phyloP scores from a whole-genome alignment of 1,140 invertebrate genomes.

The Parasteatoda tepidariorum region DNA sequence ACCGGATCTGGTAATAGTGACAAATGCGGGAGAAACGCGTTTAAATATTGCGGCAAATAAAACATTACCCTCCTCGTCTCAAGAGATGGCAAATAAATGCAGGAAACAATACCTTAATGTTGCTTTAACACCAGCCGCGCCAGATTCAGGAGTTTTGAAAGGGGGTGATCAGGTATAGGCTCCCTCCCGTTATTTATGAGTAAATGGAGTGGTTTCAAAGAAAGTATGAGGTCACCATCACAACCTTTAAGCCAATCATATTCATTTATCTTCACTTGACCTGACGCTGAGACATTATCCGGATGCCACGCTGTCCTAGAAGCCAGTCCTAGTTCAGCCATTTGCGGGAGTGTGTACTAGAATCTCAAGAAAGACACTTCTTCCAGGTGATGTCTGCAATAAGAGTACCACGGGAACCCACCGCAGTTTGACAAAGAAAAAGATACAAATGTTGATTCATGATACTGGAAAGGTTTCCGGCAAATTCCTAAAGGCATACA shows the following conservation, averaged over 20 bases:
- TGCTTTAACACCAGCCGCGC: conserved; percentile 37
- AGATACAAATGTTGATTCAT: conserved; percentile 57
- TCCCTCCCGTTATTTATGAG: conserved; percentile 46
- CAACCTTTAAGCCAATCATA: conserved; percentile 52
- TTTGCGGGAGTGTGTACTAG: conserved; percentile 28
- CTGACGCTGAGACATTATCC: conserved; percentile 52
- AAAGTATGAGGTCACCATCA: conserved; percentile 50
- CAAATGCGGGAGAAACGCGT: conserved; percentile 42
- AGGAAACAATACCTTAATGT: conserved; percentile 50
- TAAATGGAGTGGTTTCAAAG: conserved; percentile 56
- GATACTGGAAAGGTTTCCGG: conserved; percentile 35
- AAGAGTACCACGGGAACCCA: conserved; percentile 39
- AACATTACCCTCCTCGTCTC: conserved; percentile 38
- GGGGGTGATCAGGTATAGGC: not conserved
- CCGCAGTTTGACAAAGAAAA: conserved; percentile 51
- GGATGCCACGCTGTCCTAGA: not conserved
- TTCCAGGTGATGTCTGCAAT: conserved; percentile 9
- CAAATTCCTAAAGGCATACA: conserved; percentile 51
- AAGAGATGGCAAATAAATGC: conserved; percentile 19
- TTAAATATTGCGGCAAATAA: conserved; percentile 58
- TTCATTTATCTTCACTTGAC: conserved; percentile 61
- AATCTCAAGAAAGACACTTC: too few relatives aligned
- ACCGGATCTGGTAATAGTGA: conserved; percentile 35
- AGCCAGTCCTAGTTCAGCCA: conserved; percentile 27
- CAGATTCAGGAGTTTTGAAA: conserved; percentile 39